Conservation (phyloP, 2,113 vertebrate species). For the Rhabdornis inornatus region DNA sequence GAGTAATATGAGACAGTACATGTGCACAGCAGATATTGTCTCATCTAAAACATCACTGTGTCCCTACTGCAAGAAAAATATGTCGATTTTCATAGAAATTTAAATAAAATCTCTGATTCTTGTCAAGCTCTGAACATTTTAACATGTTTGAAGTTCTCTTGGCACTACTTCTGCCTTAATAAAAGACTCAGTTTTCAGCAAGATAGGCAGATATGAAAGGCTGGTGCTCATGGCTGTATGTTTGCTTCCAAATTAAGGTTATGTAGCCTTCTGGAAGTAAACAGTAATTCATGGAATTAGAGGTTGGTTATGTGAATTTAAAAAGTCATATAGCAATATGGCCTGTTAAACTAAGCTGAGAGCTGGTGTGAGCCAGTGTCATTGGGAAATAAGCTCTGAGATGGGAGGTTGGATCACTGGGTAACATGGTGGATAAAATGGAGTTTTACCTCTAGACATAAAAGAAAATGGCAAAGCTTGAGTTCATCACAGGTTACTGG, state of each 20-base stretch:
- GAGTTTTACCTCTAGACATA: neutral
- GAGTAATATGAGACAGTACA: neutral
- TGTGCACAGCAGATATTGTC: neutral
- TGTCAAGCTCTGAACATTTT: slow-evolving; percentile 11
- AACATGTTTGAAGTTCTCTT: neutral
- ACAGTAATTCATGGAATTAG: neutral
- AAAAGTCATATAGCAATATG: neutral
- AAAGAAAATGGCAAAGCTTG: neutral
- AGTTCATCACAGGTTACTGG: neutral
- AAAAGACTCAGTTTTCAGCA: neutral
- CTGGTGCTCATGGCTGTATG: neutral
- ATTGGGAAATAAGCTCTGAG: neutral
- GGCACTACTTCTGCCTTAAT: neutral
- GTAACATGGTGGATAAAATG: neutral
- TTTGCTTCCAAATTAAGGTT: neutral
- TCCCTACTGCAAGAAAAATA: neutral
- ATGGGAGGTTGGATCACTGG: neutral
- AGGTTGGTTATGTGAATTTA: neutral
- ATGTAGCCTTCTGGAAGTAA: neutral
- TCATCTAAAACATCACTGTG: neutral
- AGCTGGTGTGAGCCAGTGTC: neutral
- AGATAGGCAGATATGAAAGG: neutral
- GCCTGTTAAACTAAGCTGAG: neutral
- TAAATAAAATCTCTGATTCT: neutral
- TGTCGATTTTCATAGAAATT: neutral